A percentile compares a stretch with the other conserved stretches of the same genome.
Evolutionary conservation across 2,113 vertebrate genomes (phyloP).

Genomic region (Macroglossus sobrinus): DNA sequence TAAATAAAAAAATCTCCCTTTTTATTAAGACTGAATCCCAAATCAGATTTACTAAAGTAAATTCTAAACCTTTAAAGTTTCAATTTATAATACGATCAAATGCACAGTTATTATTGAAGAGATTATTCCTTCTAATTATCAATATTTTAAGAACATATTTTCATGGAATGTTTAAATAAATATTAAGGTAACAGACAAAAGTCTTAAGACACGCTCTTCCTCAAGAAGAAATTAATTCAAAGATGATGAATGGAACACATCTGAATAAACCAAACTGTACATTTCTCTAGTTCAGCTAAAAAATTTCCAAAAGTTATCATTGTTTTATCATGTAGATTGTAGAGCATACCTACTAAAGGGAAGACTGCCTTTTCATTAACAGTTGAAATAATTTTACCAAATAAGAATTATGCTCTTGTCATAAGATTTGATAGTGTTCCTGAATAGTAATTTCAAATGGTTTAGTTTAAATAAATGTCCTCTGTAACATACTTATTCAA

Average conservation of each 20-base stretch:
- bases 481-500: not conserved
- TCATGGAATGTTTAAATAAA: not conserved
- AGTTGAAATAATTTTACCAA: not conserved
- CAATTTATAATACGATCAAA: not conserved
- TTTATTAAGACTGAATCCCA: not conserved
- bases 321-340: not conserved
- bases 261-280: not conserved
- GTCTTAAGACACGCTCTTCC: not conserved
- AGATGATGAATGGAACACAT: not conserved
- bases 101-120: not conserved
- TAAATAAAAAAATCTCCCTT: not conserved
- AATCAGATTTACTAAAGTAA: not conserved
- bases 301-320: not conserved
- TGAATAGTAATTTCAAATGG: not conserved
- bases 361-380: not conserved
- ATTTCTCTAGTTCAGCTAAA: not conserved
- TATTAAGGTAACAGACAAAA: not conserved
- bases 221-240: slow-evolving; percentile 15
- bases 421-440: not conserved
- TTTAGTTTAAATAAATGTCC: not conserved
- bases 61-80: not conserved
- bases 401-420: not conserved
- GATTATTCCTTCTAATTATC: not conserved
- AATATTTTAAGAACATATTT: slow-evolving; percentile 11
- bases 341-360: not conserved